Conservation (phyloP, 2,888 invertebrate species). For the Agriotes lineatus region DNA sequence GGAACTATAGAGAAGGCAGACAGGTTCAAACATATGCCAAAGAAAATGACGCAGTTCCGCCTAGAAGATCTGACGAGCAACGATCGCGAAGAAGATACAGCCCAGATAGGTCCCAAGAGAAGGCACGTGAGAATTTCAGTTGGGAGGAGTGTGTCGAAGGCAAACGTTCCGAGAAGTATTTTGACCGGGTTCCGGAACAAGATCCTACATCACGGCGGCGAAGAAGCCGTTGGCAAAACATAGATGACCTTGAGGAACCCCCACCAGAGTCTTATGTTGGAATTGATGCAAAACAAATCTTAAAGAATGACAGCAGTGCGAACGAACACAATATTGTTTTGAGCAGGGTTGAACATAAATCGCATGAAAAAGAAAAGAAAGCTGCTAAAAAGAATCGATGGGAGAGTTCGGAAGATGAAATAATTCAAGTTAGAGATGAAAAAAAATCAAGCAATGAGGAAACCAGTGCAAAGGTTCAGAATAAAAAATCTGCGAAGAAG, state of each 20-base stretch:
- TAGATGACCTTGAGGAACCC: background rate
- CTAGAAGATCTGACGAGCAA: constrained; percentile 10
- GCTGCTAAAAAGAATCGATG: background rate
- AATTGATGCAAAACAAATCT: background rate
- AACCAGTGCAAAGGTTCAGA: background rate
- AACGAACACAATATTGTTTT: background rate
- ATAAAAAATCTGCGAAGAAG: too few species aligned
- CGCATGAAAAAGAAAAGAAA: background rate
- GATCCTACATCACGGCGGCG: background rate
- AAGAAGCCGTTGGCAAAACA: constrained; percentile 15
- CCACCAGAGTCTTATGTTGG: background rate
- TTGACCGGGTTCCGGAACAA: background rate
- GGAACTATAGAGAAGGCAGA: constrained; percentile 12
- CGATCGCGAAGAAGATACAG: background rate
- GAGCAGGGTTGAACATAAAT: background rate
- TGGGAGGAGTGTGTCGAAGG: background rate
- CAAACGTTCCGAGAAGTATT: background rate
- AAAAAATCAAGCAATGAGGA: background rate
- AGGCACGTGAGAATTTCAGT: background rate
- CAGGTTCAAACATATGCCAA: background rate
- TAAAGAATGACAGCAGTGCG: background rate
- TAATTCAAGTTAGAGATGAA: background rate
- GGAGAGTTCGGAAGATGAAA: constrained; percentile 32
- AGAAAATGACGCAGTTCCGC: background rate
- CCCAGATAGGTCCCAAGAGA: background rate